Percentiles rank a stretch among this genome's conserved stretches.
These are phyloP conservation scores for Pseudomyrmex pallidus DNA, from an alignment of 1,140 invertebrate species.

Conservation along the genomic window DNA sequence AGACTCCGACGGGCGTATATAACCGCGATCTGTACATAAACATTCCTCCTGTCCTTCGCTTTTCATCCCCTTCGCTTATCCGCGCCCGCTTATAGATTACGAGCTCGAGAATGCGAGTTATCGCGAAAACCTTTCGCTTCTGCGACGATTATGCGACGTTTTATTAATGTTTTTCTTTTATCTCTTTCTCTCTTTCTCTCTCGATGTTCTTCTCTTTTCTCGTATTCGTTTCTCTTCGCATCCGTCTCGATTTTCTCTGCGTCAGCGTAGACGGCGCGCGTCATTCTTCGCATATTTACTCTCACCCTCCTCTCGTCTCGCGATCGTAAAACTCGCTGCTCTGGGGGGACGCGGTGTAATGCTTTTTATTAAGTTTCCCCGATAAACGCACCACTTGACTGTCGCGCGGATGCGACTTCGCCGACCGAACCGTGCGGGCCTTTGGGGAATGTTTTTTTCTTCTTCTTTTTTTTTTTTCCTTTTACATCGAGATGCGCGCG, in stretches of 20 bases:
- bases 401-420: constrained; percentile 50
- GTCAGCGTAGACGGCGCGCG: constrained; percentile 8
- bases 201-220: too few species aligned
- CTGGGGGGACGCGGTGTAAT: constrained; percentile 31
- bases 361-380: constrained; percentile 55
- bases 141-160: constrained; percentile 43
- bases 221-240: constrained; percentile 35
- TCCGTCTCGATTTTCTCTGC: constrained; percentile 32
- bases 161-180: constrained; percentile 37
- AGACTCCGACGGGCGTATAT: constrained; percentile 26
- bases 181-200: background rate
- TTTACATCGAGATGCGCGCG: constrained; percentile 44
- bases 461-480: background rate
- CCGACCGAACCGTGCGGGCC: constrained; percentile 8
- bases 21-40: constrained; percentile 61
- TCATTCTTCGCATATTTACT: constrained; percentile 6
- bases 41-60: constrained; percentile 27
- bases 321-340: constrained; percentile 40
- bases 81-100: constrained; percentile 43
- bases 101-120: constrained; percentile 42
- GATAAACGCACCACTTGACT: constrained; percentile 55
- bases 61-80: constrained; percentile 44
- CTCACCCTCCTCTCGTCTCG: background rate
- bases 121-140: constrained; percentile 17
- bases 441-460: background rate